A percentile compares a stretch with the other conserved stretches of the same genome.
phyloP scores from a whole-genome alignment of 2,113 vertebrate species.

The Ictalurus punctatus region DNA sequence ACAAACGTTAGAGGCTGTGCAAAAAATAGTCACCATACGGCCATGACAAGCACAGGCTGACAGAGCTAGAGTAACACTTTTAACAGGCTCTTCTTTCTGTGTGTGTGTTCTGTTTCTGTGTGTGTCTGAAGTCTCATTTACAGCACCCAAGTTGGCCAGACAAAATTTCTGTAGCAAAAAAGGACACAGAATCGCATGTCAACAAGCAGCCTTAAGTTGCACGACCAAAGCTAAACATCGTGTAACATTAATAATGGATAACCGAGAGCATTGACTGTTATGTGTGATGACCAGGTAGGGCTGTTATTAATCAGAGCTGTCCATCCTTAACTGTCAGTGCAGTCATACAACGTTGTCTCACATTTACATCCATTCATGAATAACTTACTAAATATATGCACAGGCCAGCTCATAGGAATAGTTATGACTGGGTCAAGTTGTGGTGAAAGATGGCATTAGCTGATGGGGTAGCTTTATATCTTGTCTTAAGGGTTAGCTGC shows the following conservation, averaged over 20 bases:
- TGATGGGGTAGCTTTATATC: not conserved
- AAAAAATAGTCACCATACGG: slow-evolving; percentile 72
- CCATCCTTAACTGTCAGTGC: not conserved
- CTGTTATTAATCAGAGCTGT: not conserved
- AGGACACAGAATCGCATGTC: not conserved
- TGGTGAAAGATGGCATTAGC: not conserved
- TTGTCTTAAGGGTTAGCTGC: not conserved
- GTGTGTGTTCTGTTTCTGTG: slow-evolving; percentile 25
- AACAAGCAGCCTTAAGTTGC: not conserved
- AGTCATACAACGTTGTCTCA: not conserved
- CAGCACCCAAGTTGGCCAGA: not conserved
- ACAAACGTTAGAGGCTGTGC: slow-evolving; percentile 62
- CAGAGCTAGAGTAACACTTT: slow-evolving; percentile 64
- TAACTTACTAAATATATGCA: not conserved
- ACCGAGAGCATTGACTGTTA: not conserved
- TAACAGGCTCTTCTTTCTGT: slow-evolving; percentile 63
- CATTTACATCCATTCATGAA: not conserved
- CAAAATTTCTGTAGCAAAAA: not conserved
- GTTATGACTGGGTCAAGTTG: not conserved
- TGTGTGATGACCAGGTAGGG: not conserved
- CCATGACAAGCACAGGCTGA: slow-evolving; percentile 59
- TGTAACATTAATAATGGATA: not conserved
- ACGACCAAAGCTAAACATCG: not conserved
- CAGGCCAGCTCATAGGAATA: not conserved
- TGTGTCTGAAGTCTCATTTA: slow-evolving; percentile 11